These are phyloP conservation scores for Macrotis lagotis DNA, from an alignment of 2,113 vertebrate genomes.

Conservation along the genomic window DNA sequence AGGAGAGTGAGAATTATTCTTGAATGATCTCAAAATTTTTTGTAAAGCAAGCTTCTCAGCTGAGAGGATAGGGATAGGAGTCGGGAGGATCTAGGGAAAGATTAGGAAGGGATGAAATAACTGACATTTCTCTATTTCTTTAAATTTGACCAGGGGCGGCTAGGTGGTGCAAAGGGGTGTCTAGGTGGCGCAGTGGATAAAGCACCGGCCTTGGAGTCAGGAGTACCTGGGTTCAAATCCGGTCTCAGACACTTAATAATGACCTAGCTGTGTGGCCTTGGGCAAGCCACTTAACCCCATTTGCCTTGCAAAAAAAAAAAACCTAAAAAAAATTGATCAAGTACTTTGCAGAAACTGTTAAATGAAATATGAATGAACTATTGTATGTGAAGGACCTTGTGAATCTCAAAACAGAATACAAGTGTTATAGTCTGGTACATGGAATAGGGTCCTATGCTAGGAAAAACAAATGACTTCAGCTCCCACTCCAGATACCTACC, in stretches of 20 bases:
- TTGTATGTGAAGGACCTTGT: not conserved
- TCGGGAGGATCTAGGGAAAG: not conserved
- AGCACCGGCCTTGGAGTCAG: too few relatives aligned
- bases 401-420: not conserved
- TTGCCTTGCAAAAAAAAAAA: too few relatives aligned
- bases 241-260: too few relatives aligned
- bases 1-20: not conserved
- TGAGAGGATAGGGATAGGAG: not conserved
- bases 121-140: not conserved
- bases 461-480: not conserved
- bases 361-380: not conserved
- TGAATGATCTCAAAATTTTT: not conserved
- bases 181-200: too few relatives aligned
- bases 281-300: too few relatives aligned
- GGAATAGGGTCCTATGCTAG: not conserved
- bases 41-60: not conserved
- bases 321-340: too few relatives aligned
- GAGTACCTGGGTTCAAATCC: too few relatives aligned
- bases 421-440: not conserved
- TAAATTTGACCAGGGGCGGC: too few relatives aligned
- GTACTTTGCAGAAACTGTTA: not conserved
- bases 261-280: too few relatives aligned
- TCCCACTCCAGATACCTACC: not conserved
- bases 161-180: too few relatives aligned
- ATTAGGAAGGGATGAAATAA: not conserved